These are phyloP conservation scores for Dicrostonyx torquatus DNA, from an alignment of 2,797 vertebrate species.

Conservation along the genomic window DNA sequence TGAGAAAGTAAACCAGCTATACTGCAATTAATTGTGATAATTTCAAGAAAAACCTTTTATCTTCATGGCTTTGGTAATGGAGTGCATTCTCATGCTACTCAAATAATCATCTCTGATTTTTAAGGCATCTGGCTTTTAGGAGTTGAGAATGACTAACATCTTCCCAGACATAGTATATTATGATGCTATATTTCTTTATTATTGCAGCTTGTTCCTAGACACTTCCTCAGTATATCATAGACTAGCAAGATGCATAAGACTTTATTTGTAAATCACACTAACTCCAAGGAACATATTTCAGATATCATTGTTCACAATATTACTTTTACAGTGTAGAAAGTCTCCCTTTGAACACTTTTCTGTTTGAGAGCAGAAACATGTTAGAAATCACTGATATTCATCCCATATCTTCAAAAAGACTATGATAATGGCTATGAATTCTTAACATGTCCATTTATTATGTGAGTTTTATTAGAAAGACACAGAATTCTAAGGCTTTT, in stretches of 20 bases:
- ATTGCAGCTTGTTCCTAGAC: neutral
- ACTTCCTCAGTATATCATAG: neutral
- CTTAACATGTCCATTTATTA: constrained; percentile 52
- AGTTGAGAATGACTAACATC: neutral
- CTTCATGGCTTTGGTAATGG: neutral
- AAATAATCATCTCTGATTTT: neutral
- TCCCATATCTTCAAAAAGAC: neutral
- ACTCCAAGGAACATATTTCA: neutral
- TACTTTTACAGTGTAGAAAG: neutral
- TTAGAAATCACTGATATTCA: neutral
- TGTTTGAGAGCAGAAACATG: neutral
- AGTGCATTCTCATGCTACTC: too few species aligned
- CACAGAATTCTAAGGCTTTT: constrained; percentile 19
- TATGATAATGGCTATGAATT: constrained; percentile 20
- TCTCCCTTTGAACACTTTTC: neutral
- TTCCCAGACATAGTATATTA: neutral
- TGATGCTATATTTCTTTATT: neutral
- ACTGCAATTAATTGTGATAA: neutral
- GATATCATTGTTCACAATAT: neutral
- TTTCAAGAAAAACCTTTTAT: neutral
- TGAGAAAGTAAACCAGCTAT: neutral
- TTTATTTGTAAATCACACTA: neutral
- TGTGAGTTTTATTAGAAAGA: neutral
- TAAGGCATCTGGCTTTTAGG: neutral
- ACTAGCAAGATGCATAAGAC: neutral